phyloP scores from a whole-genome alignment of 2,888 invertebrate species.

The Callimorpha dominula region DNA sequence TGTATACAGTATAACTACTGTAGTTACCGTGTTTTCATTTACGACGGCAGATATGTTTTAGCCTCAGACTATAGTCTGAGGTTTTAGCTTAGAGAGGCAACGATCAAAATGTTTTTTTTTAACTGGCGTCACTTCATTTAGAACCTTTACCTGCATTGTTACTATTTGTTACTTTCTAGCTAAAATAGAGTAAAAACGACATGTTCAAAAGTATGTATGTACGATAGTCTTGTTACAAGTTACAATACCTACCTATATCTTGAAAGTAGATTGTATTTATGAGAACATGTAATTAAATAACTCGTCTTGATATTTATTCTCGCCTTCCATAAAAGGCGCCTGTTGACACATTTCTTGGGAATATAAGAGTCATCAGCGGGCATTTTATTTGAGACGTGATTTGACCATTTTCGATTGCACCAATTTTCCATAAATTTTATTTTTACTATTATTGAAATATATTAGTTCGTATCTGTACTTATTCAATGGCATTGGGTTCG shows the following conservation, averaged over 20 bases:
- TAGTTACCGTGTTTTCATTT: too few species aligned
- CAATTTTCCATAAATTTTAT: background rate
- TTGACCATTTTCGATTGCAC: background rate
- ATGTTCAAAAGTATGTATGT: background rate
- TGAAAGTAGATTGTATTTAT: background rate
- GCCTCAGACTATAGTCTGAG: too few species aligned
- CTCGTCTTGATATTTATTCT: conserved; percentile 22
- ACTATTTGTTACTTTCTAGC: background rate
- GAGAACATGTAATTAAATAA: conserved; percentile 29
- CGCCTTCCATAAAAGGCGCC: background rate
- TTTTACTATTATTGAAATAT: background rate
- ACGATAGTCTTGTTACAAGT: background rate
- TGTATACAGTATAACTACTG: too few species aligned
- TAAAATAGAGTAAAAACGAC: background rate
- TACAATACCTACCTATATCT: too few species aligned
- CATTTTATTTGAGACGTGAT: background rate
- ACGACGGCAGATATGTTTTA: too few species aligned
- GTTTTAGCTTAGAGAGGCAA: background rate
- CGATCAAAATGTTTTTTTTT: conserved; percentile 11
- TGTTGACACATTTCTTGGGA: background rate
- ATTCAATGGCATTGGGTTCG: background rate
- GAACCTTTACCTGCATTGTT: conserved; percentile 15
- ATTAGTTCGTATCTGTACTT: background rate
- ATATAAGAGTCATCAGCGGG: background rate
- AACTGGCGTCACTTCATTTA: conserved; percentile 18